A percentile compares a stretch with the other conserved stretches of the same genome.
These are phyloP conservation scores for Coreoperca whiteheadi DNA, from an alignment of 2,113 vertebrate species.

Conservation along the genomic window DNA sequence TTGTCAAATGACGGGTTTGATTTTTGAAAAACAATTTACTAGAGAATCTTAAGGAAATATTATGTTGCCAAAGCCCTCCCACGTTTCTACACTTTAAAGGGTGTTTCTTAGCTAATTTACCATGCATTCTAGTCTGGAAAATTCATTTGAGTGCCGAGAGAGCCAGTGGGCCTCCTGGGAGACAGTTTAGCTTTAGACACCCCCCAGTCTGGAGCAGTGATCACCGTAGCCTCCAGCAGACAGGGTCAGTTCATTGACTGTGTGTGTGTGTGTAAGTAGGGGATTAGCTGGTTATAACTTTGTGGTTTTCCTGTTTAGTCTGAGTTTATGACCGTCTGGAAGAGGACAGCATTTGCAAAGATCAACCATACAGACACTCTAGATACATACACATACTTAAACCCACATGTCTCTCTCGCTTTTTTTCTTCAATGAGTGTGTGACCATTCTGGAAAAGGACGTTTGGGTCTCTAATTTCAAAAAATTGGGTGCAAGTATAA, in stretches of 20 bases:
- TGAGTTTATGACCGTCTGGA: slow-evolving; percentile 75
- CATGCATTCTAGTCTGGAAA: slow-evolving; percentile 28
- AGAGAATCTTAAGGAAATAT: neutral
- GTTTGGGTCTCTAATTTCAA: slow-evolving; percentile 29
- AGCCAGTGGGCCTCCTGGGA: slow-evolving; percentile 31
- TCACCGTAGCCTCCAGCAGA: slow-evolving; percentile 37
- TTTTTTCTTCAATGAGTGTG: slow-evolving; percentile 8
- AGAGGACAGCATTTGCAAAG: slow-evolving; percentile 58
- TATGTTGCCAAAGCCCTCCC: neutral
- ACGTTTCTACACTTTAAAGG: neutral
- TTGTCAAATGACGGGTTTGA: neutral
- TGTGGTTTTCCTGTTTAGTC: slow-evolving; percentile 83
- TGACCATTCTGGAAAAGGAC: slow-evolving; percentile 44
- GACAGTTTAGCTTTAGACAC: neutral
- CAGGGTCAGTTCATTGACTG: slow-evolving; percentile 29
- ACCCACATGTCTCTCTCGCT: neutral
- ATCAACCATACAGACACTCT: slow-evolving; percentile 30
- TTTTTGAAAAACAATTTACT: neutral
- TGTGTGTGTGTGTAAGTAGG: slow-evolving; percentile 31
- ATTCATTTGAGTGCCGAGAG: slow-evolving; percentile 33
- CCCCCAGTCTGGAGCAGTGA: slow-evolving; percentile 27
- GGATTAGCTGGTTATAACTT: slow-evolving; percentile 72
- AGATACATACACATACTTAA: slow-evolving; percentile 4
- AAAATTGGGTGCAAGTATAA: neutral
- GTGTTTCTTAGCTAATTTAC: neutral